Evolutionary conservation across 2,797 vertebrate species (phyloP).

Genomic region (Myiotriccus ornatus): DNA sequence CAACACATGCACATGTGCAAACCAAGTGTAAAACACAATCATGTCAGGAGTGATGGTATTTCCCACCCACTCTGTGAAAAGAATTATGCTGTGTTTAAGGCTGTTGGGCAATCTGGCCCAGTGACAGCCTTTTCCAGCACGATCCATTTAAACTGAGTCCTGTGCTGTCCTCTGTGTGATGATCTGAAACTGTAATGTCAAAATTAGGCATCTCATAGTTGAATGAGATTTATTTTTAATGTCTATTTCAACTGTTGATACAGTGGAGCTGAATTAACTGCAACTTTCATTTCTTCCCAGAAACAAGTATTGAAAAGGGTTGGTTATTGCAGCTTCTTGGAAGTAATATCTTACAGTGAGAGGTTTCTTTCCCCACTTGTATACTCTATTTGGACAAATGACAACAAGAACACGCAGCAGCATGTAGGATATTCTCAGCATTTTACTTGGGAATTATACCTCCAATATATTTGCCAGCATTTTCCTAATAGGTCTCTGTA

Average conservation of each 20-base stretch:
- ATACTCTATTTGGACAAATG: background rate
- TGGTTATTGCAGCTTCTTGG: background rate
- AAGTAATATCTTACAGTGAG: background rate
- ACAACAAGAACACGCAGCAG: background rate
- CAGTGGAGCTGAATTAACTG: background rate
- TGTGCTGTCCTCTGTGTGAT: background rate
- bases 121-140: background rate
- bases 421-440: background rate
- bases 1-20: background rate
- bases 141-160: background rate
- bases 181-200: background rate
- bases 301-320: background rate
- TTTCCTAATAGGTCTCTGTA: background rate
- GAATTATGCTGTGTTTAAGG: background rate
- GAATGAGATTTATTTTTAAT: background rate
- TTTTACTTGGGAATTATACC: background rate
- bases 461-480: background rate
- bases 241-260: background rate
- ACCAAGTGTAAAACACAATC: background rate
- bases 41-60: background rate
- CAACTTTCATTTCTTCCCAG: background rate
- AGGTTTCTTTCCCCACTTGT: background rate
- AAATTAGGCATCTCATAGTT: background rate
- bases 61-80: background rate
- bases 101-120: background rate